A percentile compares a stretch with the other conserved stretches of the same genome.
Conservation (phyloP, 2,113 vertebrate genomes). For the Oryzias melastigma region DNA sequence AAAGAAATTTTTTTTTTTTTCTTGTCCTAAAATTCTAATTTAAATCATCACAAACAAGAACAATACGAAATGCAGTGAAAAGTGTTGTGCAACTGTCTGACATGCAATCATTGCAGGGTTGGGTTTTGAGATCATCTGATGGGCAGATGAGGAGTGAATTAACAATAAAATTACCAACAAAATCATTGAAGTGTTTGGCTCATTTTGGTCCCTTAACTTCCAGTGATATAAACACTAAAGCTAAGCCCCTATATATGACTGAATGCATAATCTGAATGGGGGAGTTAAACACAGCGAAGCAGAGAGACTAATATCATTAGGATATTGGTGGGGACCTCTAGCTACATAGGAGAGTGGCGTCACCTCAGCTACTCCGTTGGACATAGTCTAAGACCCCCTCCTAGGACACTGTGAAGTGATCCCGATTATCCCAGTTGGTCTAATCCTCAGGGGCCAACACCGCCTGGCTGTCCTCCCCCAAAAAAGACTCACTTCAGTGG, state of each 20-base stretch:
- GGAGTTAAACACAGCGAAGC: conserved; percentile 27
- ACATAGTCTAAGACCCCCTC: conserved; percentile 73
- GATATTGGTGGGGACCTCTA: conserved; percentile 43
- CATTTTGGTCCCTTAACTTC: neutral
- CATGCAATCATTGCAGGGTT: no score
- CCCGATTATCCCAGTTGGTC: conserved; percentile 78
- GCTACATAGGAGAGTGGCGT: conserved; percentile 64
- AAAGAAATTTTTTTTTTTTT: no score
- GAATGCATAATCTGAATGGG: conserved; percentile 24
- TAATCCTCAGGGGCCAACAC: conserved; percentile 73
- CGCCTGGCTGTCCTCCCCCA: conserved; percentile 39
- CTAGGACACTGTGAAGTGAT: conserved; percentile 76
- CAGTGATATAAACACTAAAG: neutral
- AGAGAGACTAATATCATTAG: conserved; percentile 50
- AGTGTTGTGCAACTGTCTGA: no score
- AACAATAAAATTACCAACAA: no score
- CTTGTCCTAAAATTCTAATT: no score
- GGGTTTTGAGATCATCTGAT: no score
- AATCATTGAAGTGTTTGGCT: neutral
- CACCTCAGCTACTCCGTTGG: conserved; percentile 63
- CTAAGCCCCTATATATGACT: conserved; percentile 12
- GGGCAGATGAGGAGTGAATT: no score
- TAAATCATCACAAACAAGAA: no score
- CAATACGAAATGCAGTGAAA: no score
- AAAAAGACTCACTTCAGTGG: conserved; percentile 79